Base-by-base conservation (phyloP, 2,797 vertebrate species). In the Tinamus major region DNA sequence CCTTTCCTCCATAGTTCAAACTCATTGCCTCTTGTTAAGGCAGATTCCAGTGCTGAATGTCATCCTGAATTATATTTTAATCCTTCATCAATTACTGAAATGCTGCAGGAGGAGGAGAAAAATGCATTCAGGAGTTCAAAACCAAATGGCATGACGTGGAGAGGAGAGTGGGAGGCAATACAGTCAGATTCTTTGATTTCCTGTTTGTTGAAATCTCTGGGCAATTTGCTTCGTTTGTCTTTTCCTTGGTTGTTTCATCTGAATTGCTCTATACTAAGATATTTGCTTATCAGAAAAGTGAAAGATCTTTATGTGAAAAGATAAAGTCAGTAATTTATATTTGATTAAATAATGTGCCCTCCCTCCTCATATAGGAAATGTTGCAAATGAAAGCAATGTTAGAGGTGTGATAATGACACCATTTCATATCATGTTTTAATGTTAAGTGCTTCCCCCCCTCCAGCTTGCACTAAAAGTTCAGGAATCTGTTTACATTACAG, bases 41-140 rank as follows among this genome's bases (percentile, higher is more conserved):
- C 91, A 92, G 31, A 94, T 71, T 90, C 91, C 92, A 82, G 90
- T 68, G 64, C 83, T 41, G 78, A 89, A 82, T 94, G 96, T 96
- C 96, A 94, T 62, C 49, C 29, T 71, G 92, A 94, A 90, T 96
- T 96, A 94, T 58, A 89, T 77, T 94, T 94, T 96, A 90, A 89
- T 91, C 75, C 84, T 96, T 95, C 71, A 75, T 62, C 92, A 94
- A 90, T 96, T 96, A 96, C 88, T 77, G 86, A 90, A 91, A 90
- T 63, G 75, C 92, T 94, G 48, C 78, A 93, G 86, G 91, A 96
- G 64, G 88, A 94, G 81, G 63, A 92, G 64, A 33, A 93, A 96
- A 92, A 93, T 49, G 15, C 51, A 89, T 90, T 90, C 44, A 77
- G 33, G 64, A 88, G 64, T 76, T 93, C 83, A 81, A 77, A 90